These are phyloP conservation scores for Naja naja DNA, from an alignment of 2,113 vertebrate species.

Conservation along the genomic window DNA sequence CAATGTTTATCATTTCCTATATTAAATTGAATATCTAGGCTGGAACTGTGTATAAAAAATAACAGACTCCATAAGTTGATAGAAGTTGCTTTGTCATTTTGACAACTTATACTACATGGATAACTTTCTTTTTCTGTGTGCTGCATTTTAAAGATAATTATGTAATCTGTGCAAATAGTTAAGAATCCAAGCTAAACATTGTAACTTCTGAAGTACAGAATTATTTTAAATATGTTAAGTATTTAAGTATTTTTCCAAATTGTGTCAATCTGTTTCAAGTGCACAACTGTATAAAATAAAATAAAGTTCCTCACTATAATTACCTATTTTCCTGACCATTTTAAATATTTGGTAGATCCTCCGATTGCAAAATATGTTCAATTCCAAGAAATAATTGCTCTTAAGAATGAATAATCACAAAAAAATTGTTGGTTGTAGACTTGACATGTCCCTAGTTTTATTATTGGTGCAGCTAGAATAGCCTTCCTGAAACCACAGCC, in stretches of 20 bases:
- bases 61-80: background rate
- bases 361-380: conserved; percentile 61
- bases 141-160: background rate
- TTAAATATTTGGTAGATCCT: conserved; percentile 61
- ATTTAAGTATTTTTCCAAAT: conserved; percentile 36
- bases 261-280: background rate
- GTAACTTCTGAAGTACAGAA: conserved; percentile 19
- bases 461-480: background rate
- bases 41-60: background rate
- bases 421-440: background rate
- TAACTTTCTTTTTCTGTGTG: background rate
- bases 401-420: conserved; percentile 56
- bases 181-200: conserved; percentile 3
- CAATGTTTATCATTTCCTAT: background rate
- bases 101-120: background rate
- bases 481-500: background rate
- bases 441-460: background rate
- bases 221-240: background rate
- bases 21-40: background rate
- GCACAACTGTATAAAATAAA: conserved; percentile 7
- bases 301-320: conserved; percentile 32
- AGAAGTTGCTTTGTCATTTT: background rate
- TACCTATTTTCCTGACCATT: conserved; percentile 34
- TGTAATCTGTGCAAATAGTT: conserved; percentile 16
- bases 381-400: conserved; percentile 47